phyloP scores from a whole-genome alignment of 2,797 vertebrate species.

The Prunella strophiata region DNA sequence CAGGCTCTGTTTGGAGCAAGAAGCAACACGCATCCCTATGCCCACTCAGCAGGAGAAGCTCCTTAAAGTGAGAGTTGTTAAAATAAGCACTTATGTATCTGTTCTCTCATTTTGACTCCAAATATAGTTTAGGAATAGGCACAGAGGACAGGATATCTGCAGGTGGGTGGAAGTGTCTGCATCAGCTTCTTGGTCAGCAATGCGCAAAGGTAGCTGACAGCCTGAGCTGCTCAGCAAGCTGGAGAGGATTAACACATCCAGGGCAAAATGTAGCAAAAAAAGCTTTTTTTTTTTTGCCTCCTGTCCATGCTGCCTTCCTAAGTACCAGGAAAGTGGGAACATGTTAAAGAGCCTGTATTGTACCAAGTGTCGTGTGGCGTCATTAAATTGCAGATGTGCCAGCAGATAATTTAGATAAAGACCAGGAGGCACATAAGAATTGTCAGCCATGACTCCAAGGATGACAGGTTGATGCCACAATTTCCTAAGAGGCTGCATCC shows the following conservation, averaged over 20 bases:
- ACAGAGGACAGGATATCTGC: neutral
- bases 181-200: neutral
- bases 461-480: conserved; percentile 17
- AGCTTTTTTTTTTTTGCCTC: rapidly evolving
- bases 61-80: neutral
- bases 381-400: neutral
- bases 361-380: neutral
- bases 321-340: neutral
- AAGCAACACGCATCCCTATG: neutral
- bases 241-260: neutral
- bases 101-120: neutral
- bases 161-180: neutral
- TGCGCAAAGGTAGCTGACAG: neutral
- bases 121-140: neutral
- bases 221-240: neutral
- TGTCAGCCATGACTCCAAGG: neutral
- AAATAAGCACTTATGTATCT: neutral
- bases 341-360: rapidly evolving
- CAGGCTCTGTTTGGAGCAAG: neutral
- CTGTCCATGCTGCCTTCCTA: neutral
- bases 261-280: neutral
- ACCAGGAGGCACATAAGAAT: neutral
- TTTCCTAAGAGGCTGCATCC: neutral
- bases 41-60: neutral
- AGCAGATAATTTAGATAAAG: conserved; percentile 17